phyloP scores from a whole-genome alignment of 1,140 invertebrate species.

The Temnothorax nylanderi region DNA sequence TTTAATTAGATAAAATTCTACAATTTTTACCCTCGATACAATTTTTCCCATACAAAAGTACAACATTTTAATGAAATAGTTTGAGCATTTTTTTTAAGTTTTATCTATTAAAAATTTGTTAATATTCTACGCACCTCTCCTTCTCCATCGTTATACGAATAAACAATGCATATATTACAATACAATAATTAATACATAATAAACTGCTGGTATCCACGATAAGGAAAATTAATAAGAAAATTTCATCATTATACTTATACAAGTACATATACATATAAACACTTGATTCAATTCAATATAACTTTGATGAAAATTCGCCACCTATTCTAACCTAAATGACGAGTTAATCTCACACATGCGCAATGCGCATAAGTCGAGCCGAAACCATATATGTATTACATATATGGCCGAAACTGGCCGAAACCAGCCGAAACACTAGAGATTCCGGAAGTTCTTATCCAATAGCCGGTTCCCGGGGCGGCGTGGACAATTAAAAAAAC shows the following conservation, averaged over 20 bases:
- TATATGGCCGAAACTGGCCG: too few relatives aligned
- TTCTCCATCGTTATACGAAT: constrained; percentile 66
- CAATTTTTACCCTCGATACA: not conserved
- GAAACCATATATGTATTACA: too few relatives aligned
- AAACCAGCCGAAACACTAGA: too few relatives aligned
- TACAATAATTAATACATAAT: constrained; percentile 13
- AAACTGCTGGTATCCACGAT: constrained; percentile 8
- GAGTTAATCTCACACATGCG: too few relatives aligned
- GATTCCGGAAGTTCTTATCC: too few relatives aligned
- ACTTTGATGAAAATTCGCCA: not conserved
- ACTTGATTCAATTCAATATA: not conserved
- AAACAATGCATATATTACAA: constrained; percentile 43
- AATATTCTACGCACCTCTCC: constrained; percentile 59
- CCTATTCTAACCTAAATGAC: too few relatives aligned
- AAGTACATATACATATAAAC: not conserved
- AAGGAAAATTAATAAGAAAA: not conserved
- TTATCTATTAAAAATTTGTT: not conserved
- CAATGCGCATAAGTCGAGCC: too few relatives aligned
- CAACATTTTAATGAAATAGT: not conserved
- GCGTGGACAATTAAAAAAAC: not conserved
- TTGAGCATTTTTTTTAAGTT: not conserved
- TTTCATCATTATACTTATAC: not conserved
- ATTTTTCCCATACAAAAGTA: not conserved
- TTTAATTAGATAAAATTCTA: not conserved
- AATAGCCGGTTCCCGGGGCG: too few relatives aligned